phyloP scores from a whole-genome alignment of 2,113 vertebrate genomes.

The Stomatorhinus ivindoensis region DNA sequence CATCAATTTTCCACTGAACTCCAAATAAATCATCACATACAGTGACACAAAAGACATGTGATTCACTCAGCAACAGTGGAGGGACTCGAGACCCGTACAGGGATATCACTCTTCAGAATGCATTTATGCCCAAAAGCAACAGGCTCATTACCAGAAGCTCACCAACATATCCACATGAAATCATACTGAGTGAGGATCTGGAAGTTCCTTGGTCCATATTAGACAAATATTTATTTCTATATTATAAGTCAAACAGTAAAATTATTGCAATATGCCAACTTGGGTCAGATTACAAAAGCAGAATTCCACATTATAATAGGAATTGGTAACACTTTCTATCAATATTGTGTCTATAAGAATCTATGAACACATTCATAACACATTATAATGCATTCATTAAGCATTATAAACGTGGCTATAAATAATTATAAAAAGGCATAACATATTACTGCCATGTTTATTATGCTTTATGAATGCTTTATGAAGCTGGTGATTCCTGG shows the following conservation, averaged over 20 bases:
- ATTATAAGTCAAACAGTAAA: background rate
- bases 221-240: background rate
- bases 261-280: background rate
- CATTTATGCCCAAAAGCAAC: background rate
- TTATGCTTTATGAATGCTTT: background rate
- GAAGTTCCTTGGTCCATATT: background rate
- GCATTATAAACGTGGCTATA: background rate
- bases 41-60: background rate
- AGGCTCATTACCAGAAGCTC: background rate
- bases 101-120: background rate
- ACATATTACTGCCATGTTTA: background rate
- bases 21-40: background rate
- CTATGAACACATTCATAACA: background rate
- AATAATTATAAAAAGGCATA: background rate
- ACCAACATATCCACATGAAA: background rate
- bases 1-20: background rate
- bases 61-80: background rate
- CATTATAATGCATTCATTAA: background rate
- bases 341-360: background rate
- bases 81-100: background rate
- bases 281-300: background rate
- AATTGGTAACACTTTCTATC: background rate
- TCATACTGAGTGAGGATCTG: background rate
- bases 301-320: background rate
- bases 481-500: background rate